A percentile compares a stretch with the other conserved stretches of the same genome.
These are phyloP conservation scores for Notarius quadriscutis DNA, from an alignment of 2,113 vertebrate genomes.

Conservation along the genomic window DNA sequence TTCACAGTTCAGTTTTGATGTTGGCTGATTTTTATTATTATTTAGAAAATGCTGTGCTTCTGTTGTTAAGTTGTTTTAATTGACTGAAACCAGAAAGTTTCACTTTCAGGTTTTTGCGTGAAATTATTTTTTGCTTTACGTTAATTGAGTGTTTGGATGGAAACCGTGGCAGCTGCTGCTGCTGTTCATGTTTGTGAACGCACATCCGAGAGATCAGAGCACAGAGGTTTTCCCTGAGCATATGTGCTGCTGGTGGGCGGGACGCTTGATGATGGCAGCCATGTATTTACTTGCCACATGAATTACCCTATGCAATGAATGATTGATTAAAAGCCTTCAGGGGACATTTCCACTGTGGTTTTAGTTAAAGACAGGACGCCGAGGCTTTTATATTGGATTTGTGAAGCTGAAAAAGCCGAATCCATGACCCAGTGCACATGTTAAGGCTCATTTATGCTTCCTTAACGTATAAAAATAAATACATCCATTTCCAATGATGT, in stretches of 20 bases:
- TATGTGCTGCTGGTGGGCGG: conserved; percentile 44
- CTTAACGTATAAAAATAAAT: too few relatives aligned
- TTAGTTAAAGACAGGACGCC: neutral
- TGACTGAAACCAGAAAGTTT: neutral
- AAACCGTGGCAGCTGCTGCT: neutral
- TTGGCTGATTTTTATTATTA: neutral
- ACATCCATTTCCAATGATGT: too few relatives aligned
- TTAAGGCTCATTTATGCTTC: too few relatives aligned
- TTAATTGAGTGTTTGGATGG: neutral
- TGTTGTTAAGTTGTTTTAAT: neutral
- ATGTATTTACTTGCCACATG: conserved; percentile 27
- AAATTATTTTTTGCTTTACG: neutral
- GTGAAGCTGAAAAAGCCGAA: neutral
- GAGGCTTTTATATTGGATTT: neutral
- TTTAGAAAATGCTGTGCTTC: neutral
- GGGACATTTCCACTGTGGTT: conserved; percentile 20
- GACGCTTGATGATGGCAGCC: conserved; percentile 31
- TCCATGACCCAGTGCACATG: neutral
- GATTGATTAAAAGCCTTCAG: conserved; percentile 22
- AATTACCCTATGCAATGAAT: conserved; percentile 35
- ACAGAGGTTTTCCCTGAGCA: conserved; percentile 40
- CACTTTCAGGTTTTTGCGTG: neutral
- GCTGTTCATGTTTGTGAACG: conserved; percentile 2
- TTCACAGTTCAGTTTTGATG: neutral
- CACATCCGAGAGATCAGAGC: conserved; percentile 1